Conservation (phyloP, 1,140 invertebrate genomes). For the Choristoneura fumiferana region DNA sequence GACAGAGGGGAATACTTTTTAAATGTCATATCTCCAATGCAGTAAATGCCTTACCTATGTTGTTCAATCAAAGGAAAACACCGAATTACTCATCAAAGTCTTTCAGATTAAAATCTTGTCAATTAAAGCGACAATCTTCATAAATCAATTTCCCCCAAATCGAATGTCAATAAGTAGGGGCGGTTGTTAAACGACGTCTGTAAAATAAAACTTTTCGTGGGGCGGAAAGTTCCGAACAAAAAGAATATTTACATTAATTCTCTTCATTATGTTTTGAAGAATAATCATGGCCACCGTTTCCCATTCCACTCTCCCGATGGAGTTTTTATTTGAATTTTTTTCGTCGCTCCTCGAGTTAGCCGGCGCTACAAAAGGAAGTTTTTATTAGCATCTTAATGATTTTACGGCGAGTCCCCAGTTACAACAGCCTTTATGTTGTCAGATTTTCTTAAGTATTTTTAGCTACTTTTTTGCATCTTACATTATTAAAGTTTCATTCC, state of each 20-base stretch:
- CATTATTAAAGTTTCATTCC: slow-evolving; percentile 79
- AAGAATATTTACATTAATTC: slow-evolving; percentile 81
- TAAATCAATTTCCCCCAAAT: slow-evolving; percentile 78
- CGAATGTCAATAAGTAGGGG: slow-evolving; percentile 78
- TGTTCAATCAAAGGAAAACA: neutral
- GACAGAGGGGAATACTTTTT: neutral
- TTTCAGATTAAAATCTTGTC: slow-evolving; percentile 43
- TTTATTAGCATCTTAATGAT: slow-evolving; percentile 81
- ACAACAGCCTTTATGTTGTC: slow-evolving; percentile 78
- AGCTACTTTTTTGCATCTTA: slow-evolving; percentile 77
- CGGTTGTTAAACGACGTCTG: slow-evolving; percentile 74
- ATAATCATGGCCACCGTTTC: slow-evolving; percentile 76
- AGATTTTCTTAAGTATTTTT: slow-evolving; percentile 78
- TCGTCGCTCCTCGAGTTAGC: slow-evolving; percentile 62
- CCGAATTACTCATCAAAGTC: neutral
- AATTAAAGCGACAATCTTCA: slow-evolving; percentile 77
- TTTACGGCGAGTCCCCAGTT: slow-evolving; percentile 77
- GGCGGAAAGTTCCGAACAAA: slow-evolving; percentile 70
- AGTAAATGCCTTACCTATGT: neutral
- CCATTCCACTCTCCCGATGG: slow-evolving; percentile 71
- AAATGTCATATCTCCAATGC: neutral
- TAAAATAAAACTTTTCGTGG: slow-evolving; percentile 78
- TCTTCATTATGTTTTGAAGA: slow-evolving; percentile 80
- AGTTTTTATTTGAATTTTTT: slow-evolving; percentile 80
- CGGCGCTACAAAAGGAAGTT: slow-evolving; percentile 76